Base-by-base conservation (phyloP, 1,140 invertebrate genomes). In the Eciton burchellii region DNA sequence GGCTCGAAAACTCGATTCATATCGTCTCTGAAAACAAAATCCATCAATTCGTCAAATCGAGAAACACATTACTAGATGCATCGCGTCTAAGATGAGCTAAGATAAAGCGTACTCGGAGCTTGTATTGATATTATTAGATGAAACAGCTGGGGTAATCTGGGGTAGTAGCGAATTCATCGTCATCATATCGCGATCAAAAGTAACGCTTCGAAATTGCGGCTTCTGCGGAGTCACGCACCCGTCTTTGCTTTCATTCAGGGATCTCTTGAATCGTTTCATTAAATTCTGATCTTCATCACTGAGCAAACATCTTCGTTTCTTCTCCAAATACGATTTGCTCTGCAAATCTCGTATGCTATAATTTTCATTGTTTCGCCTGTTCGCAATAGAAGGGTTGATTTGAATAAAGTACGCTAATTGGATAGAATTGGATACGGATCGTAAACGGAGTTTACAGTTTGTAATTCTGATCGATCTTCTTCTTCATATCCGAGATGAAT, bases 241-340 rank as follows among this genome's bases (percentile, higher is more conserved):
- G 41, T 5, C 14, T 26, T 74, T 74, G n/a, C 4, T 84, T 52
- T 66, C 12, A n/a, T 71, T 21, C n/a, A 35, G 0, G 11, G 86
- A 71, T 9, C 47, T 70, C 57, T 87, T 87, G 59, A 87, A 87
- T 47, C 86, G 83, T 45, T 87, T 87, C 9, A 87, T 84, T 21
- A 87, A 0, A 73, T 56, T 84, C 9, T 84, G 24, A 29, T 77
- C 79, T 47, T 76, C 85, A 9, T 76, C 24, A n/a, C 62, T 83
- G 9, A 87, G 74, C 29, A 45, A 45, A 45, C 57, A 24, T 43
- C 49, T 84, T 3, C 59, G 84, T 16, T 59, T 87, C 29, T 16
- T 74, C 3, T 24, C 5, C 41, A 45, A 21, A 9, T 45, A 62
- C 0, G 9, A 21, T 73, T 19, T 47, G n/a, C 24, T 49, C 29